Evolutionary conservation across 2,888 invertebrate genomes (phyloP).

Genomic region (Stenolophus ochropezus): DNA sequence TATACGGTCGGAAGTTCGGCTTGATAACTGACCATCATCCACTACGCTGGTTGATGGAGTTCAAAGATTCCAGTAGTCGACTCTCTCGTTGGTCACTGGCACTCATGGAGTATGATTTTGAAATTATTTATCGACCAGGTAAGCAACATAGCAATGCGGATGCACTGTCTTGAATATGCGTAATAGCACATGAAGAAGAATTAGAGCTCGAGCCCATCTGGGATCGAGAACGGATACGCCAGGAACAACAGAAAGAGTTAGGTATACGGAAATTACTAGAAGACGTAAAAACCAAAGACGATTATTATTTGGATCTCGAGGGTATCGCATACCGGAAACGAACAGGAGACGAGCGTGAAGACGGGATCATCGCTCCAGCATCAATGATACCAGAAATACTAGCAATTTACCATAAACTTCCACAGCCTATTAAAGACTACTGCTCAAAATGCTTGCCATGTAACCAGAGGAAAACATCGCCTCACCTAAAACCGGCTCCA

Average conservation of each 20-base stretch:
- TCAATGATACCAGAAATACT: background rate
- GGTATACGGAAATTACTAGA: background rate
- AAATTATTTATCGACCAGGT: slow-evolving; percentile 34
- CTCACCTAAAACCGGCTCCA: slow-evolving; percentile 62
- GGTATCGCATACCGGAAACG: slow-evolving; percentile 55
- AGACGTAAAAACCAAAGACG: background rate
- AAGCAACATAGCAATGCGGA: no score
- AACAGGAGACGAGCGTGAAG: background rate
- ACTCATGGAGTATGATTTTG: slow-evolving; percentile 30
- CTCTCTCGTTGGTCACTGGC: slow-evolving; percentile 62
- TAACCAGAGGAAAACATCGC: slow-evolving; percentile 64
- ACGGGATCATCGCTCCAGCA: background rate
- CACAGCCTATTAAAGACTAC: slow-evolving; percentile 63
- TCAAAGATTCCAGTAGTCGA: slow-evolving; percentile 62
- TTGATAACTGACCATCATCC: slow-evolving; percentile 64
- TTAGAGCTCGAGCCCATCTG: no score
- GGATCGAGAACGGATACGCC: no score
- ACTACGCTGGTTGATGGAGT: slow-evolving; percentile 60
- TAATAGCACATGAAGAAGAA: no score
- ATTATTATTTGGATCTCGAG: slow-evolving; percentile 52
- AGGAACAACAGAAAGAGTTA: background rate
- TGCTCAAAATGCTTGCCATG: slow-evolving; percentile 64
- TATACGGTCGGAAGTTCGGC: no score
- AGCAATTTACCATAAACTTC: background rate
- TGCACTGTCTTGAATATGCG: no score